Percentiles rank a stretch among this genome's conserved stretches.
These are phyloP conservation scores for Pseudomugil gertrudae DNA, from an alignment of 2,797 vertebrate species.

Conservation along the genomic window DNA sequence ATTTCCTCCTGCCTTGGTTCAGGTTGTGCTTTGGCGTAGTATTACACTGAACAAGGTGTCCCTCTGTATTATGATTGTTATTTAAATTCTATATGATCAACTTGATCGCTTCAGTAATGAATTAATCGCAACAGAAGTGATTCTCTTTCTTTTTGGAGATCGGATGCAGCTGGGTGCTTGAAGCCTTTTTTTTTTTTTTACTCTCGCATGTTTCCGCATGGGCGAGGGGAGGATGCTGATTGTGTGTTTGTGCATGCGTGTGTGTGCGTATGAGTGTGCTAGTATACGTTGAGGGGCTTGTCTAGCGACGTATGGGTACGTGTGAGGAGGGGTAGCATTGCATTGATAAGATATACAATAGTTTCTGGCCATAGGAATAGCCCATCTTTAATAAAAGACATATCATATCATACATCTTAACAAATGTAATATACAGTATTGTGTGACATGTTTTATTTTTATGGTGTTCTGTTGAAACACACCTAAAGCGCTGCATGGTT, in stretches of 20 bases:
- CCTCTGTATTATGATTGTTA: background rate
- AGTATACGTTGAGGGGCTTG: conserved; percentile 46
- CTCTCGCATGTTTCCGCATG: conserved; percentile 58
- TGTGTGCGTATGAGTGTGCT: conserved; percentile 13
- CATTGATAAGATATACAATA: no score
- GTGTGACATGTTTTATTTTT: background rate
- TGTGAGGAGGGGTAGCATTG: conserved; percentile 43
- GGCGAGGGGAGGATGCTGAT: conserved; percentile 30
- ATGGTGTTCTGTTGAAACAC: background rate
- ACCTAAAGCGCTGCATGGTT: background rate
- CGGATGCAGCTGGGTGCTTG: conserved; percentile 27
- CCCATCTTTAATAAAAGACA: no score
- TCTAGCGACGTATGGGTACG: conserved; percentile 50
- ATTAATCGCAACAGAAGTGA: background rate
- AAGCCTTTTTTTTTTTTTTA: conserved; percentile 4
- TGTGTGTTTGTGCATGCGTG: conserved; percentile 19
- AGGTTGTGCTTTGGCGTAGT: conserved; percentile 38
- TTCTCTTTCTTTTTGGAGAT: conserved; percentile 13
- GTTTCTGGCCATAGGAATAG: no score
- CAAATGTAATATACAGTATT: background rate
- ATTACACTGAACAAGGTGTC: conserved; percentile 1
- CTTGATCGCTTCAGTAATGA: background rate
- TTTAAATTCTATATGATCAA: background rate
- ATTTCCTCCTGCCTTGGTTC: conserved; percentile 39
- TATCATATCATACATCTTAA: background rate